These are phyloP conservation scores for Melolontha melolontha DNA, from an alignment of 2,888 invertebrate genomes.

Conservation along the genomic window DNA sequence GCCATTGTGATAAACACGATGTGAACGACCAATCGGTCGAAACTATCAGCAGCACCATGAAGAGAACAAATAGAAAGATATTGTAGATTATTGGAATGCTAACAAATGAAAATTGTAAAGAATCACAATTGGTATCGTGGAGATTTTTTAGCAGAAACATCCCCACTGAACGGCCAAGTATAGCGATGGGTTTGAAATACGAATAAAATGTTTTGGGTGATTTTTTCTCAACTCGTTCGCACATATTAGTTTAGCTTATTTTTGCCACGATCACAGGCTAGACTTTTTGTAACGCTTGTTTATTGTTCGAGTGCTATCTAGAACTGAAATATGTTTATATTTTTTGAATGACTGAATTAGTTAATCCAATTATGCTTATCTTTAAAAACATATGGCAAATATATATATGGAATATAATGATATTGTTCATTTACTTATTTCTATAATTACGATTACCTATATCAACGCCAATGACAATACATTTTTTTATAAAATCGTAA, in stretches of 20 bases:
- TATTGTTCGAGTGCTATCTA: background rate
- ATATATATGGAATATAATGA: no score
- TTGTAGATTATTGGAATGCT: slow-evolving; percentile 33
- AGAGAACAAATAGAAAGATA: slow-evolving; percentile 1
- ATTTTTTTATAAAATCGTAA: no score
- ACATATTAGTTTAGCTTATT: no score
- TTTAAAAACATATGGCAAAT: no score
- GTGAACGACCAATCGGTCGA: slow-evolving; percentile 2
- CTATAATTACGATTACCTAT: no score
- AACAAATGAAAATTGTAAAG: slow-evolving; percentile 13
- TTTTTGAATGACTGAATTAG: no score
- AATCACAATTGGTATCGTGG: slow-evolving; percentile 14
- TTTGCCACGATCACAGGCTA: slow-evolving; percentile 5
- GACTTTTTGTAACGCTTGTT: background rate
- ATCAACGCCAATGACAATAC: no score
- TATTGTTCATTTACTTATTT: no score
- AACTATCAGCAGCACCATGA: background rate
- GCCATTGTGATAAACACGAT: no score
- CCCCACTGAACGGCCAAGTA: slow-evolving; percentile 49
- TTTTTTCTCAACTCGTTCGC: background rate
- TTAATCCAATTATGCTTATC: no score
- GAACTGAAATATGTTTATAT: no score
- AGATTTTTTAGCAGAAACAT: slow-evolving; percentile 52
- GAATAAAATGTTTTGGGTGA: slow-evolving; percentile 50
- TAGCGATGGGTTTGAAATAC: slow-evolving; percentile 52